Evolutionary conservation across 2,113 vertebrate species (phyloP), one percentile per base, ranked within the genome.

Genomic region (Phaethornis superciliosus): DNA sequence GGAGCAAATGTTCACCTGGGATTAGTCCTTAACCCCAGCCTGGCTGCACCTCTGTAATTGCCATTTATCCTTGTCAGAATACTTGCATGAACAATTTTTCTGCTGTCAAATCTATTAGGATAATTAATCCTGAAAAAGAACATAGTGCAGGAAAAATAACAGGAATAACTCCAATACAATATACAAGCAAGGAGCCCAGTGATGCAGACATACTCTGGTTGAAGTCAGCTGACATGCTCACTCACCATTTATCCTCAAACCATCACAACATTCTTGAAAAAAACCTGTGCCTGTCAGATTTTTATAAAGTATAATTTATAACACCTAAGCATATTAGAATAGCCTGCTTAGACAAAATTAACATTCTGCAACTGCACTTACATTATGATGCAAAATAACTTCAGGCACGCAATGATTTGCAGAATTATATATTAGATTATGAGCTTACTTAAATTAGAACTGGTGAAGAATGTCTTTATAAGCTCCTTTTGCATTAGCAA

Each of bases 381-480:
- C 94, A 93, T 92, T 92, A 92, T 54, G 62, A 82, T 89, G 51
- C 77, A 93, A 95, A 96, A 89, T 90, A 93, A 85, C 89, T 92
- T 76, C 58, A 93, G 89, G 94, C 94, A 89, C 92, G 93, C 89
- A 76, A 81, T 90, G 74, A 90, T 93, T 92, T 95, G 89, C 70
- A 84, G 91, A 94, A 94, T 94, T 96, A 94, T 76, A 81, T 69
- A 81, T n/a, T 68, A 74, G 80, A 89, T 96, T 93, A 95, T 87
- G 92, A 54, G 77, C 65, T 93, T 94, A 81, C 91, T 96, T 92
- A 86, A 94, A 96, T 93, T 93, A 93, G 72, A 93, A 78, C 65
- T 62, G 62, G 62, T 77, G 58, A 94, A 92, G 84, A 94, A 91
- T 94, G 75, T 83, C 89, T 93, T 54, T 77, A 52, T 89, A 78